These are phyloP conservation scores for Crocuta crocuta DNA, from an alignment of 2,113 vertebrate genomes.

Conservation along the genomic window DNA sequence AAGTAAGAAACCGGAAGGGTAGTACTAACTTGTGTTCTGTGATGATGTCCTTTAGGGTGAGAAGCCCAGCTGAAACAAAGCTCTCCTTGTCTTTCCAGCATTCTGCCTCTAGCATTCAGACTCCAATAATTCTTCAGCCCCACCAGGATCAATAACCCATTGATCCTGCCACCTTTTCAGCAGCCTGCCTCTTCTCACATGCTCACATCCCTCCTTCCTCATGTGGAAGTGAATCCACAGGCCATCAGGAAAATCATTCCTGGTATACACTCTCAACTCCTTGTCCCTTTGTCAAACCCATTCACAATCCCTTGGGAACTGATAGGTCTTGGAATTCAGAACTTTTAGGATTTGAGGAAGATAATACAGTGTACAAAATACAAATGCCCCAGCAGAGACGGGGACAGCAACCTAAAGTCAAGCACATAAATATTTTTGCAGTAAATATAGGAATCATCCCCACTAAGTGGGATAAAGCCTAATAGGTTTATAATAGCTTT, in stretches of 20 bases:
- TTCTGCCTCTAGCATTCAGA: conserved; percentile 3
- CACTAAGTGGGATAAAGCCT: not conserved
- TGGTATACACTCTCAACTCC: not conserved
- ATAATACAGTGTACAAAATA: not conserved
- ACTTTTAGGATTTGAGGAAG: not conserved
- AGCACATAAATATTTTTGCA: not conserved
- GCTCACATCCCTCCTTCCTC: not conserved
- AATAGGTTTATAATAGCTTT: not conserved
- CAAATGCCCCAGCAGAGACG: not conserved
- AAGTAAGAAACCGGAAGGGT: conserved; percentile 18
- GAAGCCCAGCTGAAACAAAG: conserved; percentile 47
- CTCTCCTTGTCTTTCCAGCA: conserved; percentile 16
- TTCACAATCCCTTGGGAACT: not conserved
- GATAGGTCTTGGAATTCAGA: not conserved
- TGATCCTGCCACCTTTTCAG: conserved; percentile 43
- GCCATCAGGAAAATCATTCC: not conserved
- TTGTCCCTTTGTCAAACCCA: conserved; percentile 14
- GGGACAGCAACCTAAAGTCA: not conserved
- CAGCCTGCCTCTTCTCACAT: not conserved
- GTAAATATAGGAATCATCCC: not conserved
- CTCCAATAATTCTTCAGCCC: conserved; percentile 35
- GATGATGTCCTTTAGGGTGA: conserved; percentile 22
- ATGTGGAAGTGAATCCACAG: not conserved
- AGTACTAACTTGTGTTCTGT: conserved; percentile 34
- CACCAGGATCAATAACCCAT: conserved; percentile 24